A percentile compares a stretch with the other conserved stretches of the same genome.
phyloP scores from a whole-genome alignment of 2,113 vertebrate species.

The Gymnocephalus cernua region DNA sequence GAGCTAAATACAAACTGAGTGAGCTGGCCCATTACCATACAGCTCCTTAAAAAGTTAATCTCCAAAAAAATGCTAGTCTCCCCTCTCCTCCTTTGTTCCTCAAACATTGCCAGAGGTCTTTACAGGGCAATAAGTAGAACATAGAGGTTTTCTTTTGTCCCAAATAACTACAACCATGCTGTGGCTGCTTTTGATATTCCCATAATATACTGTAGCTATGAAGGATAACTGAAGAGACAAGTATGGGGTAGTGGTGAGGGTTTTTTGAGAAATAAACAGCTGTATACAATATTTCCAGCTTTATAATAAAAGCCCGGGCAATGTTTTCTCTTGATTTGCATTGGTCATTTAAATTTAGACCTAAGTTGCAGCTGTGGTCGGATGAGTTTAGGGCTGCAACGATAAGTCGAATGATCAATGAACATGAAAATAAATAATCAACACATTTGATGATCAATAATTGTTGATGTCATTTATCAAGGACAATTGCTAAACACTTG shows the following conservation, averaged over 20 bases:
- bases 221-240: not conserved
- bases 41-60: conserved; percentile 59
- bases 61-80: conserved; percentile 52
- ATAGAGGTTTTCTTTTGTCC: conserved; percentile 9
- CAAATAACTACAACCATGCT: conserved; percentile 11
- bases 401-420: not conserved
- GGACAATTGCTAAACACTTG: not conserved
- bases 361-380: not conserved
- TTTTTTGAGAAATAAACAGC: not conserved
- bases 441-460: not conserved
- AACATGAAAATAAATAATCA: not conserved
- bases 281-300: not conserved
- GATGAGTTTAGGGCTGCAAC: not conserved
- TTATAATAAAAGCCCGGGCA: not conserved
- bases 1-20: conserved; percentile 1
- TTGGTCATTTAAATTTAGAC: not conserved
- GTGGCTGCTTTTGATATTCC: conserved; percentile 19
- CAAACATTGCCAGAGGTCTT: conserved; percentile 25
- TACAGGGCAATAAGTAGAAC: conserved; percentile 19
- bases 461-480: not conserved
- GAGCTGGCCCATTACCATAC: conserved; percentile 15
- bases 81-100: conserved; percentile 48
- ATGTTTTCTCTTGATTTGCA: not conserved
- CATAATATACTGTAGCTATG: not conserved
- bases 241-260: not conserved